Percentiles rank a stretch among this genome's conserved stretches.
These are phyloP conservation scores for Lepidurus apus DNA, from an alignment of 1,140 invertebrate genomes.

Conservation along the genomic window DNA sequence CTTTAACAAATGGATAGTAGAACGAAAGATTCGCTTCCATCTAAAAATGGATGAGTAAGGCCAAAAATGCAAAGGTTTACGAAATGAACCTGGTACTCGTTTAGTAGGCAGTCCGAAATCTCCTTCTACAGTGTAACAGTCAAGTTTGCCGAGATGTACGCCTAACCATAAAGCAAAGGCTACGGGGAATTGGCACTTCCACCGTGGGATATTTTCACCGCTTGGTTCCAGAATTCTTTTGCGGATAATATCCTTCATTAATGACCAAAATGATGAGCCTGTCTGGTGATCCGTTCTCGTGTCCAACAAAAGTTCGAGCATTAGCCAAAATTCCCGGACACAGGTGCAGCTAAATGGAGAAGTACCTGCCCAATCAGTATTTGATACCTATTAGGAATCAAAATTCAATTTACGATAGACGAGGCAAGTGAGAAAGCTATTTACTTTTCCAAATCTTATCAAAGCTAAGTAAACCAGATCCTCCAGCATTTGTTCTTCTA, in stretches of 20 bases:
- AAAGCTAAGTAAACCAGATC: neutral
- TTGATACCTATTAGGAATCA: neutral
- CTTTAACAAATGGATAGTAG: neutral
- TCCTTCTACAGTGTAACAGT: neutral
- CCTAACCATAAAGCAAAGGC: neutral
- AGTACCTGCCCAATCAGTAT: neutral
- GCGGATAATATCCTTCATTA: neutral
- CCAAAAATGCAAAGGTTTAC: neutral
- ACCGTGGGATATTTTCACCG: neutral
- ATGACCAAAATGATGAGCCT: neutral
- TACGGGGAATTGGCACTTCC: neutral
- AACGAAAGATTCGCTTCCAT: neutral
- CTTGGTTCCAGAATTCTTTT: neutral
- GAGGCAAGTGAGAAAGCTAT: neutral
- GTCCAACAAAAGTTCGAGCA: neutral
- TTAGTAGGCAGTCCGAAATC: neutral
- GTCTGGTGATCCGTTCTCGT: neutral
- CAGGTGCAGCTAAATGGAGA: neutral
- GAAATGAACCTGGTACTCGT: neutral
- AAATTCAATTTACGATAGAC: neutral
- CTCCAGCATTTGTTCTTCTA: neutral
- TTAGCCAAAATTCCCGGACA: neutral
- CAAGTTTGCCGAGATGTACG: neutral
- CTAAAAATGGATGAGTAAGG: neutral
- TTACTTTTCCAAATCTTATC: neutral